These are phyloP conservation scores for Timandra comae DNA, from an alignment of 2,888 invertebrate genomes.

Conservation along the genomic window DNA sequence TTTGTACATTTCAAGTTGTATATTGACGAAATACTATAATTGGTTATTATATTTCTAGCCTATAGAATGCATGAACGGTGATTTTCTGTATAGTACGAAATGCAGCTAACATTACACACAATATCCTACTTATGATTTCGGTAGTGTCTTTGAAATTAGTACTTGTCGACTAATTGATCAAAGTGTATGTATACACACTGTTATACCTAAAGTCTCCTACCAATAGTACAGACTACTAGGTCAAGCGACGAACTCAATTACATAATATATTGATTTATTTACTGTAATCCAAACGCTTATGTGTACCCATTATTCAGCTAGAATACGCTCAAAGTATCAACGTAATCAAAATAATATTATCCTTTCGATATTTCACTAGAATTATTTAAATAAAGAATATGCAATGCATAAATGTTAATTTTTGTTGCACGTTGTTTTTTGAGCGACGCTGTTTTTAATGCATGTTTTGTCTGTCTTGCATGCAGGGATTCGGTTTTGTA, in stretches of 20 bases:
- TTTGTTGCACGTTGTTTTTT: slow-evolving; percentile 88
- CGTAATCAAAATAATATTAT: slow-evolving; percentile 65
- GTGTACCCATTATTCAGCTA: slow-evolving; percentile 76
- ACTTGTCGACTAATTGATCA: slow-evolving; percentile 36
- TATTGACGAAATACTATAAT: slow-evolving; percentile 6
- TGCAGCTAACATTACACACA: slow-evolving; percentile 72
- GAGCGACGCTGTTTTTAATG: slow-evolving; percentile 90
- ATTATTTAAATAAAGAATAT: slow-evolving; percentile 70
- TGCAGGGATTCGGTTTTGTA: slow-evolving; percentile 99
- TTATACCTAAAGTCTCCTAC: slow-evolving; percentile 47
- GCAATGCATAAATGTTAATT: slow-evolving; percentile 80
- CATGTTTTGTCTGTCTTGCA: slow-evolving; percentile 97
- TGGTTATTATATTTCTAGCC: slow-evolving; percentile 11
- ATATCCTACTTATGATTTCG: slow-evolving; percentile 40
- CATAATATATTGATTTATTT: slow-evolving; percentile 45
- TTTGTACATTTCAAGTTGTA: slow-evolving; percentile 12
- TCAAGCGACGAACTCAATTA: slow-evolving; percentile 44
- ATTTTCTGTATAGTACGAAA: slow-evolving; percentile 65
- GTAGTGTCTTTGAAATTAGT: slow-evolving; percentile 54
- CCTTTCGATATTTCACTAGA: slow-evolving; percentile 71
- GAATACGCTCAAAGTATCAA: slow-evolving; percentile 77
- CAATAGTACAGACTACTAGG: slow-evolving; percentile 64
- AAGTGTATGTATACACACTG: slow-evolving; percentile 36
- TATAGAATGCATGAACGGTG: slow-evolving; percentile 64
- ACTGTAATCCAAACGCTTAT: slow-evolving; percentile 73